Percentiles rank a stretch among this genome's conserved stretches.
phyloP scores from a whole-genome alignment of 1,140 invertebrate genomes.

The Musca vetustissima region DNA sequence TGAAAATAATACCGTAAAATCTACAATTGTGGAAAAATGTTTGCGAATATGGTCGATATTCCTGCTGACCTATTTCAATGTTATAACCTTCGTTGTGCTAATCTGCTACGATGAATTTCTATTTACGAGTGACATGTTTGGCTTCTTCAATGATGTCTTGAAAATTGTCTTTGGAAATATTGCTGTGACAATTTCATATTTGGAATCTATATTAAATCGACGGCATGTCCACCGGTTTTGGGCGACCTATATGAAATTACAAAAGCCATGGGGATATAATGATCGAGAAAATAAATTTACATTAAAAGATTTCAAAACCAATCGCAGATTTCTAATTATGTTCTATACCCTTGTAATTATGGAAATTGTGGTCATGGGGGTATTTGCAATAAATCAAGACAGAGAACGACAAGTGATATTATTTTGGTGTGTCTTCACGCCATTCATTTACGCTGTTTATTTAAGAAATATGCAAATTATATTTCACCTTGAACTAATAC shows the following conservation, averaged over 20 bases:
- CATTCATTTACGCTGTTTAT: slow-evolving; percentile 35
- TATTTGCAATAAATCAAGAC: slow-evolving; percentile 22
- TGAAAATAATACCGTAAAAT: not conserved
- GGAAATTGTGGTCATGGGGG: slow-evolving; percentile 20
- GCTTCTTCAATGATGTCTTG: slow-evolving; percentile 36
- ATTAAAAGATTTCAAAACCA: not conserved
- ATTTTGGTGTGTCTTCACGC: slow-evolving; percentile 43
- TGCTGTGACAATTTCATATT: slow-evolving; percentile 37
- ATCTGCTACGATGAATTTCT: slow-evolving; percentile 33
- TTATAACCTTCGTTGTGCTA: not conserved
- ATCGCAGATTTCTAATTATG: slow-evolving; percentile 16
- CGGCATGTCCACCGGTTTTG: slow-evolving; percentile 33
- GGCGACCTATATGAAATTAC: slow-evolving; percentile 7
- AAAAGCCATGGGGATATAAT: not conserved
- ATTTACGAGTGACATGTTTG: slow-evolving; percentile 35
- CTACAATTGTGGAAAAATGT: too few relatives aligned
- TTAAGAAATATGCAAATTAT: slow-evolving; percentile 41
- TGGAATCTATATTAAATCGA: slow-evolving; percentile 32
- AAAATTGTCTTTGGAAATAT: slow-evolving; percentile 37
- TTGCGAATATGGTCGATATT: too few relatives aligned
- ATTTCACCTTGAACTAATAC: slow-evolving; percentile 40
- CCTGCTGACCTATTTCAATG: too few relatives aligned
- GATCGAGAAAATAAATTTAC: not conserved
- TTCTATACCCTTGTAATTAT: too few relatives aligned
- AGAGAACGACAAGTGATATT: slow-evolving; percentile 26